Base-by-base conservation (phyloP, 2,113 vertebrate genomes). In the Telmatochromis brachygnathus region DNA sequence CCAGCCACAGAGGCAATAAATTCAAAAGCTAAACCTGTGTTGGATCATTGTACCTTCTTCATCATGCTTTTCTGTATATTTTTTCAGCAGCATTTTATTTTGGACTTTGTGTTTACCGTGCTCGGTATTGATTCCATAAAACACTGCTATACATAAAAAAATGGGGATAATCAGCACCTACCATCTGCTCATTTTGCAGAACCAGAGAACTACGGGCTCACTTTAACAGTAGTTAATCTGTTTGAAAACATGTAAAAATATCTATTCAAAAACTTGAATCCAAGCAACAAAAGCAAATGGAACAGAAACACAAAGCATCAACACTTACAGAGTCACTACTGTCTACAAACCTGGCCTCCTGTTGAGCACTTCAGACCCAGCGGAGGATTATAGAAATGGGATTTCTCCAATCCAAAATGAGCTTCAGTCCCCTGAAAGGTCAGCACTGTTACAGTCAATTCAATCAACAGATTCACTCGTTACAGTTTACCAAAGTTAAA, bases 21-120 rank as follows among this genome's bases (percentile, higher is more conserved):
- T 91, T 81, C 62, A 51, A 14, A 28, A 87, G 75, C 70, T 77
- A 49, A 83, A 88, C 9, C 51, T 82, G 60, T 37, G 45, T 83
- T 83, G 85, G 53, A 58, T 82, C 11, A 12, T 21, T 49, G 35
- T 73, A 26, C 62, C 23, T 86, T 87, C 51, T 81, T 83, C 23
- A 79, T 87, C 73, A 42, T 53, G n/a, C 6, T 12, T 68, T 79
- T 84, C 55, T 79, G 12, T 83, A 60, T 77, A 19, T 49, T 77
- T 49, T 77, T 77, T 30, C 39, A 49, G 23, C 47, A 19, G 17
- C 54, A 42, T 65, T 77, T 62, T 85, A 87, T 81, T 85, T 30
- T 55, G 26, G 39, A 84, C 85, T 88, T 65, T 56, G 6, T 8
- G 37, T 87, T 75, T 80, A 56, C 58, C 33, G 15, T 79, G n/a